Evolutionary conservation across 2,113 vertebrate genomes (phyloP).

Genomic region (Oxyura jamaicensis): DNA sequence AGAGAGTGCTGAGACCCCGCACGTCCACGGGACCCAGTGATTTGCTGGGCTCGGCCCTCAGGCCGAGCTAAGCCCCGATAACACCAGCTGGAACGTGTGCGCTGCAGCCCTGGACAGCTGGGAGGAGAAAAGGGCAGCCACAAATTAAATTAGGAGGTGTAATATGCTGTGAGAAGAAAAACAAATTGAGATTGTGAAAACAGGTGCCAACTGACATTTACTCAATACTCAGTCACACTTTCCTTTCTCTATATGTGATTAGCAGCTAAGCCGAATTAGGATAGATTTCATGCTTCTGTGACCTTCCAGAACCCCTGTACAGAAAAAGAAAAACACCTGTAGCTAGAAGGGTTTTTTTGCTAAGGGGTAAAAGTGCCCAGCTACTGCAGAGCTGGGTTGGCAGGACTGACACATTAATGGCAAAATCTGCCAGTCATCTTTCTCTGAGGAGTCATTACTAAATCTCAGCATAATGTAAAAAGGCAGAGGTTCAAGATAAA

Average conservation of each 20-base stretch:
- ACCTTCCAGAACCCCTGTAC: slow-evolving; percentile 54
- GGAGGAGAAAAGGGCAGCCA: slow-evolving; percentile 58
- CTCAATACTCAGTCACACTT: slow-evolving; percentile 65
- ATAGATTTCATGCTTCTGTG: slow-evolving; percentile 75
- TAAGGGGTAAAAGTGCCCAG: neutral
- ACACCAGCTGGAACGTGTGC: slow-evolving; percentile 73
- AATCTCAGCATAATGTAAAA: neutral
- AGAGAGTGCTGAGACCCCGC: neutral
- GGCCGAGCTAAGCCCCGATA: slow-evolving; percentile 56
- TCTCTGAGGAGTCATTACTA: neutral
- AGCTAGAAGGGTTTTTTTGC: slow-evolving; percentile 20
- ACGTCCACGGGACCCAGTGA: neutral
- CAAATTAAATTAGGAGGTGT: slow-evolving; percentile 81
- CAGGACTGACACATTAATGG: neutral
- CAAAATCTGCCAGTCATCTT: neutral
- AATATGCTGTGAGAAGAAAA: slow-evolving; percentile 77
- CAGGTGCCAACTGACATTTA: slow-evolving; percentile 82
- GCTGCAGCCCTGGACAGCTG: slow-evolving; percentile 70
- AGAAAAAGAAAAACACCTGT: slow-evolving; percentile 74
- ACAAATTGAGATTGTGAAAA: slow-evolving; percentile 84
- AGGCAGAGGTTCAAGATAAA: neutral
- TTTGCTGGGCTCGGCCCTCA: slow-evolving; percentile 70
- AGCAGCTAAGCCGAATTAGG: slow-evolving; percentile 71
- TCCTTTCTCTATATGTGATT: slow-evolving; percentile 71
- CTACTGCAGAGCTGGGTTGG: neutral